These are phyloP conservation scores for Diorhabda elongata DNA, from an alignment of 1,140 invertebrate species.

Conservation along the genomic window DNA sequence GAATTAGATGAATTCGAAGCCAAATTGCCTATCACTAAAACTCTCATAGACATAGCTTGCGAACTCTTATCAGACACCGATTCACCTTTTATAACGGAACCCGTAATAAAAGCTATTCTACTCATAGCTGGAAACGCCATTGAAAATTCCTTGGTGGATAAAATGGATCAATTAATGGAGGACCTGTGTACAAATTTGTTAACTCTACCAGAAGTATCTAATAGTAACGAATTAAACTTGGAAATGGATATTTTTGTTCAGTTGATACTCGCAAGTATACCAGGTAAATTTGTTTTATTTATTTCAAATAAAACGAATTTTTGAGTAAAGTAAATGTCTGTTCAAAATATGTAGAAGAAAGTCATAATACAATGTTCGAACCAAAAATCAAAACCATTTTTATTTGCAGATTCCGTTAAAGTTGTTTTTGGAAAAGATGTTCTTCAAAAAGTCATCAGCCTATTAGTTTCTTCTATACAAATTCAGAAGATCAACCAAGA, in stretches of 20 bases:
- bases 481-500: conserved; percentile 43
- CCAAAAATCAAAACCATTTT: not conserved
- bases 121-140: conserved; percentile 33
- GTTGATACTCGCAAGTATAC: conserved; percentile 24
- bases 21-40: conserved; percentile 41
- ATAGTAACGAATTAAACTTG: conserved; percentile 28
- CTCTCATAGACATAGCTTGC: conserved; percentile 39
- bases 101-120: conserved; percentile 40
- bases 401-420: conserved; percentile 33
- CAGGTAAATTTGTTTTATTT: conserved; percentile 26
- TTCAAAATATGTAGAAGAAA: no score
- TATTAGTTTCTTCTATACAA: conserved; percentile 41
- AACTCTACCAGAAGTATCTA: conserved; percentile 29
- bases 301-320: no score
- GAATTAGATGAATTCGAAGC: conserved; percentile 44
- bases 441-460: conserved; percentile 27
- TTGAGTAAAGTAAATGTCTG: no score
- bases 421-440: conserved; percentile 30
- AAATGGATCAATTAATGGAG: conserved; percentile 26
- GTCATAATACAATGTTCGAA: no score
- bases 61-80: conserved; percentile 40
- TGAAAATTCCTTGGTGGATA: conserved; percentile 32
- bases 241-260: conserved; percentile 36
- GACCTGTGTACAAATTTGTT: conserved; percentile 31
- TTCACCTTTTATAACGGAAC: conserved; percentile 39